Evolutionary conservation across 2,113 vertebrate species (phyloP).

Genomic region (Halcyon senegalensis): DNA sequence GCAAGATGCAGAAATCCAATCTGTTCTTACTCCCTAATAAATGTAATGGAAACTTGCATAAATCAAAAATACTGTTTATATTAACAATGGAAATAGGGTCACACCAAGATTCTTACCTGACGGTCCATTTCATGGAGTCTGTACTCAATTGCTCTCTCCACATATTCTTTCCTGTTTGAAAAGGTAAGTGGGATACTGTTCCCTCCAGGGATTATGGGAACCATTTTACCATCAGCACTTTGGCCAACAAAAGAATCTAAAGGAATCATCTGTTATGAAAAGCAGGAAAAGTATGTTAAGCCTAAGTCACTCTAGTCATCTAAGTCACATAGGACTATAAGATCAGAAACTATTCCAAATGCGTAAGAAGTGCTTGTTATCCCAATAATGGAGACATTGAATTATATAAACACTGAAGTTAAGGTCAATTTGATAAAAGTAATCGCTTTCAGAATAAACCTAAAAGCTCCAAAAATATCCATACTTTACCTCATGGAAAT

Average conservation of each 20-base stretch:
- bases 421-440: neutral
- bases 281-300: neutral
- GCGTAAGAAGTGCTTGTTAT: neutral
- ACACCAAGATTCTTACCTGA: constrained; percentile 70
- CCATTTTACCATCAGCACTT: constrained; percentile 89
- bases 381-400: neutral
- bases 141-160: constrained; percentile 87
- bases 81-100: fast-evolving
- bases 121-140: constrained; percentile 87
- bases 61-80: neutral
- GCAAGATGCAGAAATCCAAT: neutral
- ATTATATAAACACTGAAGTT: neutral
- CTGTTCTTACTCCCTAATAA: neutral
- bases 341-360: neutral
- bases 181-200: constrained; percentile 89
- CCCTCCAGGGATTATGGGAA: constrained; percentile 88
- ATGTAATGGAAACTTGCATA: neutral
- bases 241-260: constrained; percentile 89
- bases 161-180: constrained; percentile 87
- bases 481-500: constrained; percentile 83
- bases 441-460: neutral
- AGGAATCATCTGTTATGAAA: constrained; percentile 83
- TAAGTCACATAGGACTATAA: neutral
- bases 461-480: neutral
- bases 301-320: neutral